Evolutionary conservation across 2,113 vertebrate genomes (phyloP).

Genomic region (Calidris pygmaea): DNA sequence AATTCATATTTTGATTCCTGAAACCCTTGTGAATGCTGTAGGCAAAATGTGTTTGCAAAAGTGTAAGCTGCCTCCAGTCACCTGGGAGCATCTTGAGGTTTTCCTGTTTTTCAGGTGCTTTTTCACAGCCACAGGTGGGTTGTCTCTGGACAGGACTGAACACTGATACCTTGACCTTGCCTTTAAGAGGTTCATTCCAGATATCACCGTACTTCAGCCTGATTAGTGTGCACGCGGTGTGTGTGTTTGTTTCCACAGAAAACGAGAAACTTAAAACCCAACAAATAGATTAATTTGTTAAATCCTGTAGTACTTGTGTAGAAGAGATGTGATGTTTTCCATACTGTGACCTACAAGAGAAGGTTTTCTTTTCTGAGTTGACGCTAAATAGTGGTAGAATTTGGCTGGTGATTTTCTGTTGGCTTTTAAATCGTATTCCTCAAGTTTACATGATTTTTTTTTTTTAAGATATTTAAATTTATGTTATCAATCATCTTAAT

Average conservation of each 20-base stretch:
- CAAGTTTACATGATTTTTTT: background rate
- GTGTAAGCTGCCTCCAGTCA: background rate
- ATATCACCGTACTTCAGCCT: background rate
- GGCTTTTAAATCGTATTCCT: background rate
- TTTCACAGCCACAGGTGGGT: background rate
- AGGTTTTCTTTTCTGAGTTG: background rate
- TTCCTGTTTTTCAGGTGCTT: background rate
- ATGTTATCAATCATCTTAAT: background rate
- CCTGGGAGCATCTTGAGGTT: background rate
- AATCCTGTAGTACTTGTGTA: background rate
- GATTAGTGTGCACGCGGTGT: rapidly evolving
- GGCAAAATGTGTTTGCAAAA: background rate
- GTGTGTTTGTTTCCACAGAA: background rate
- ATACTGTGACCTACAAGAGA: background rate
- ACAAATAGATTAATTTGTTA: background rate
- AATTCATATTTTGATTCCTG: background rate
- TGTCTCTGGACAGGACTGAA: background rate
- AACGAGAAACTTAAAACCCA: background rate
- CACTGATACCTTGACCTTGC: no score
- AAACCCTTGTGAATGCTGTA: background rate
- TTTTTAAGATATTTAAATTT: background rate
- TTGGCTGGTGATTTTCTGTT: background rate
- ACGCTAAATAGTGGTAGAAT: background rate
- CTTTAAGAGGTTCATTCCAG: background rate
- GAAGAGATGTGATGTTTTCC: background rate